These are phyloP conservation scores for Crepidodera aurea DNA, from an alignment of 2,888 invertebrate genomes.

Conservation along the genomic window DNA sequence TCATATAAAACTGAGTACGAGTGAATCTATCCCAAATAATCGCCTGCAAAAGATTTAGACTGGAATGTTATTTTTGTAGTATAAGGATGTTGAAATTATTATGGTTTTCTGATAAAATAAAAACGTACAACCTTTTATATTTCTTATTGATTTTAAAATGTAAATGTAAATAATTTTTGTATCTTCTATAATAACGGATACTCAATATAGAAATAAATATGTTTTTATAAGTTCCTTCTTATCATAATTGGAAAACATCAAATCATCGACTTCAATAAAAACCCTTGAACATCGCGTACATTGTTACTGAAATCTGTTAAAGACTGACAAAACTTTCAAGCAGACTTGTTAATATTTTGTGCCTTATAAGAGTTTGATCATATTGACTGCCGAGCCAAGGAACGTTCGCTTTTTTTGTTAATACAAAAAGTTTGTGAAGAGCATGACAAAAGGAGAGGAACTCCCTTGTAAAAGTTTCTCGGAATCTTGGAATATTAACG, in stretches of 20 bases:
- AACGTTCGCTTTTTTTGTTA: slow-evolving; percentile 37
- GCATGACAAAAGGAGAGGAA: slow-evolving; percentile 36
- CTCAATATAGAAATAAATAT: too few species aligned
- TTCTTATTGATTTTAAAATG: too few species aligned
- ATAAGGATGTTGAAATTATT: too few species aligned
- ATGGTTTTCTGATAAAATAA: too few species aligned
- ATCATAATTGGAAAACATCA: not conserved
- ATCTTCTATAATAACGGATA: too few species aligned
- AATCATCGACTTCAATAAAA: slow-evolving; percentile 4
- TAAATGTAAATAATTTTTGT: too few species aligned
- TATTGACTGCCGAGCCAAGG: slow-evolving; percentile 41
- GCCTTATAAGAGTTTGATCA: slow-evolving; percentile 46
- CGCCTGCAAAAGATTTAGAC: too few species aligned
- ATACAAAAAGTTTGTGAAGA: slow-evolving; percentile 39
- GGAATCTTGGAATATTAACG: slow-evolving; percentile 2
- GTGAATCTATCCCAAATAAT: too few species aligned
- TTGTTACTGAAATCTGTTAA: slow-evolving; percentile 43
- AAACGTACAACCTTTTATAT: too few species aligned
- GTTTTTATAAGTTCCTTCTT: too few species aligned
- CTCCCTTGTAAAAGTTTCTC: slow-evolving; percentile 4
- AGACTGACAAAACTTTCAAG: slow-evolving; percentile 40
- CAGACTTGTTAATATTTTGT: slow-evolving; percentile 49
- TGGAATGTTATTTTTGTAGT: too few species aligned
- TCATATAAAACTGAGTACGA: too few species aligned
- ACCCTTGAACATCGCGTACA: slow-evolving; percentile 26